Percentiles rank a stretch among this genome's conserved stretches.
phyloP scores from a whole-genome alignment of 2,113 vertebrate species.

The Recurvirostra avosetta region DNA sequence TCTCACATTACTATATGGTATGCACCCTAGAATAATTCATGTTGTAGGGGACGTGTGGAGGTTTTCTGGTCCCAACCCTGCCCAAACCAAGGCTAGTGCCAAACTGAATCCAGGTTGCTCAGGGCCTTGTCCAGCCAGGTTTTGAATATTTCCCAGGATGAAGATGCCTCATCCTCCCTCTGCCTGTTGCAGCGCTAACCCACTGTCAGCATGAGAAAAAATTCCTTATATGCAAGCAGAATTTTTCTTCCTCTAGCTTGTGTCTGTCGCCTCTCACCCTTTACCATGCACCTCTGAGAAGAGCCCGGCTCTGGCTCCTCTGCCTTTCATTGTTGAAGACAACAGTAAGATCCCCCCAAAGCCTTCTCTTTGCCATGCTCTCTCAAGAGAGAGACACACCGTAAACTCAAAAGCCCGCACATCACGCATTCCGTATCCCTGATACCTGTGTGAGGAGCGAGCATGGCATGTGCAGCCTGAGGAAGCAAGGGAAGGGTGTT shows the following conservation, averaged over 20 bases:
- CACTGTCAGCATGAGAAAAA: not conserved
- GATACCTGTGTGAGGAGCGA: not conserved
- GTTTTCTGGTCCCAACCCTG: not conserved
- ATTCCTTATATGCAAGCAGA: not conserved
- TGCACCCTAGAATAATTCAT: not conserved
- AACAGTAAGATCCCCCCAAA: not conserved
- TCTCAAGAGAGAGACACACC: not conserved
- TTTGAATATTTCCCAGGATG: not conserved
- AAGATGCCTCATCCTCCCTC: not conserved
- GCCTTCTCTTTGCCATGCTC: not conserved
- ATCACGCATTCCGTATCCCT: not conserved
- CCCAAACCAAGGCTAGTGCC: not conserved
- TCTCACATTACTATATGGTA: not conserved
- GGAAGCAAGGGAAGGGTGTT: not conserved
- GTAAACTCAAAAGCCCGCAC: not conserved
- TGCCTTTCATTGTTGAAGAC: not conserved
- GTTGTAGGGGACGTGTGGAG: not conserved
- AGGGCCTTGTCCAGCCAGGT: not conserved
- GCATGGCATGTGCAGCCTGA: fast-evolving
- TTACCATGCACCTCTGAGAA: not conserved
- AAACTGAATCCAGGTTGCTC: not conserved
- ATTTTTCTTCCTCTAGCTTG: not conserved
- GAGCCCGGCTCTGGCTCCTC: not conserved
- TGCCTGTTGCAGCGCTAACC: not conserved
- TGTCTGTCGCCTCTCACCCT: not conserved